Base-by-base conservation (phyloP, 1,140 invertebrate species). In the Aphelenchoides besseyi region DNA sequence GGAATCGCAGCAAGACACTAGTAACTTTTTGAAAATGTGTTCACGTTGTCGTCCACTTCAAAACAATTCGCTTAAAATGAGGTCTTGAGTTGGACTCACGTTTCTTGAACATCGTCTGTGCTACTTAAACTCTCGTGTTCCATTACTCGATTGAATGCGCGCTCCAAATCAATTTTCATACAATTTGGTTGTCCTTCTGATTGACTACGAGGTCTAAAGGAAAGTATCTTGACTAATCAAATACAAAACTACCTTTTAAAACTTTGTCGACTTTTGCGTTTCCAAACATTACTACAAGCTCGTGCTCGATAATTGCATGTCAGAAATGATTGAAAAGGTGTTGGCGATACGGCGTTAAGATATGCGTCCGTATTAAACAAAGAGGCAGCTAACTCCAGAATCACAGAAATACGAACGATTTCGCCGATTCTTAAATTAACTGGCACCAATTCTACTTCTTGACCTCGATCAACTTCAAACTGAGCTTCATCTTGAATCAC, bases 11-110 rank as follows among this genome's bases (percentile, higher is more conserved):
- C 81, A 82, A 26, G 72, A 68, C 1, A 83, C 70, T 5, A 82
- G 67, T n/a, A 82, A 62, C 62, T 79, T 82, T 63, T 82, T 82
- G 48, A 82, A 82, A 36, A 82, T 57, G 69, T 82, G 80, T 53
- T 73, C 75, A 26, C 12, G 16, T 30, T 66, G 30, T 3, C 30
- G 16, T 16, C 63, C 63, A 23, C 63, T 66, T 16, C 16, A 66
- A n/a, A n/a, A 52, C 23, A 16, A n/a, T 1, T 52, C n/a, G n/a
- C n/a, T n/a, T n/a, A n/a, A n/a, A n/a, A n/a, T 37, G 28, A 57
- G 9, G 1, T 33, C 33, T 2, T 57, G 18, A 8, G 18, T 18
- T 72, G 5, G 16, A 5, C n/a, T 18, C 72, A 3, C 18, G 5
- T 32, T 36, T 55, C 26, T 72, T 72, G 32, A 28, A 54, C 5